Percentiles rank a stretch among this genome's conserved stretches.
Evolutionary conservation across 2,888 invertebrate species (phyloP).

Genomic region (Emmelina monodactyla): DNA sequence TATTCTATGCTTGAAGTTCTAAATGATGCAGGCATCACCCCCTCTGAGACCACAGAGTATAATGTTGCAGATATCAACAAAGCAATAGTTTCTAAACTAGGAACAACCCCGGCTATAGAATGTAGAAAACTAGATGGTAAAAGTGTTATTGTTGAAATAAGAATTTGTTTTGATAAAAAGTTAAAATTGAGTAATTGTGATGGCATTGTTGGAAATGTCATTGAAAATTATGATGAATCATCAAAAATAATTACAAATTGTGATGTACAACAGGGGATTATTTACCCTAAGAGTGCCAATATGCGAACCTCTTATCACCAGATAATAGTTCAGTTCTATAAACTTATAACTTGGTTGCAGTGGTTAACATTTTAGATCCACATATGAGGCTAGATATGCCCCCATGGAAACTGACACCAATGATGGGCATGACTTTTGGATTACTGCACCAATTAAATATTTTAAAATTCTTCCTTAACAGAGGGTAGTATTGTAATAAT

Average conservation of each 20-base stretch:
- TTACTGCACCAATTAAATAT: no score
- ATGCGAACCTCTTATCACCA: constrained; percentile 7
- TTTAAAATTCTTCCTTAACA: no score
- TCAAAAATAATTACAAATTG: constrained; percentile 69
- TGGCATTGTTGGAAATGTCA: constrained; percentile 33
- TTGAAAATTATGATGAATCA: constrained; percentile 14
- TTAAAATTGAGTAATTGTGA: constrained; percentile 73
- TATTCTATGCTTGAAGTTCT: constrained; percentile 71
- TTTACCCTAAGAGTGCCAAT: constrained; percentile 58
- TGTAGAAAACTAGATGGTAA: constrained; percentile 67
- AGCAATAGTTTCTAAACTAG: constrained; percentile 57
- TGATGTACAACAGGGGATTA: constrained; percentile 51
- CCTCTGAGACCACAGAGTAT: constrained; percentile 24
- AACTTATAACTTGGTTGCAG: constrained; percentile 64
- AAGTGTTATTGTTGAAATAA: constrained; percentile 56
- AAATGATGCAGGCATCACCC: constrained; percentile 60
- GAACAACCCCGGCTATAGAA: constrained; percentile 69
- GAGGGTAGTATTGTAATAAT: no score
- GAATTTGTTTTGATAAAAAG: constrained; percentile 76
- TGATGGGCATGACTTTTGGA: no score
- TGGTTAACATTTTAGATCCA: constrained; percentile 70
- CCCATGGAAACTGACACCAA: no score
- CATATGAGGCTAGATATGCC: no score
- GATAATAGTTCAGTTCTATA: constrained; percentile 60
- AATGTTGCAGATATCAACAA: constrained; percentile 23